phyloP scores from a whole-genome alignment of 2,113 vertebrate genomes.

The Motacilla alba region DNA sequence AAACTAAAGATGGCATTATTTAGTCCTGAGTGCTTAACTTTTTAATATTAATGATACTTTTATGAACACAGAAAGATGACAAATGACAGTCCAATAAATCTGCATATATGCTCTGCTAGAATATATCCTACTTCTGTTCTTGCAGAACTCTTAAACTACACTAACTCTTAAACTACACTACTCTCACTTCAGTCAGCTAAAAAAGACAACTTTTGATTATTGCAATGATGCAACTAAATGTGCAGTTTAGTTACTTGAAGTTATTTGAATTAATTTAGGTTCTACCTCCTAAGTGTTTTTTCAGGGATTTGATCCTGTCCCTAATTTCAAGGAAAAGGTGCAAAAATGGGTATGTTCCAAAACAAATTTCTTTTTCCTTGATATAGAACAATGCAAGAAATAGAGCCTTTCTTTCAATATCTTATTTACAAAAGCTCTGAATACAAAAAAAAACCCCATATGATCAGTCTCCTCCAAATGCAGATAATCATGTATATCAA shows the following conservation, averaged over 20 bases:
- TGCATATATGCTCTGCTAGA: background rate
- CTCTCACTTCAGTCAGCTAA: background rate
- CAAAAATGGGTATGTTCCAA: background rate
- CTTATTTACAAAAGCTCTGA: background rate
- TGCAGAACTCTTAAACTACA: background rate
- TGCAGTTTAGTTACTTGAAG: background rate
- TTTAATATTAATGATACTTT: background rate
- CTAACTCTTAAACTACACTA: background rate
- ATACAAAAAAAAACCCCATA: background rate
- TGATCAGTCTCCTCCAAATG: background rate
- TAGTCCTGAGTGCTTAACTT: background rate
- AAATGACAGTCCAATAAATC: background rate
- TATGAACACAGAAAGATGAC: background rate
- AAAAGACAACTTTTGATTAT: background rate
- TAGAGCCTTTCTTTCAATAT: background rate
- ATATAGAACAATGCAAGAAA: background rate
- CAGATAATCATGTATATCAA: accelerated
- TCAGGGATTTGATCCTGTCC: background rate
- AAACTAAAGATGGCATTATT: background rate
- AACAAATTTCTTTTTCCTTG: background rate
- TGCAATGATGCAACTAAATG: background rate
- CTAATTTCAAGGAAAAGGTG: background rate
- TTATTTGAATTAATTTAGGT: background rate
- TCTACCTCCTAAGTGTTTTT: background rate
- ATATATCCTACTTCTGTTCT: background rate